Percentiles rank a stretch among this genome's conserved stretches.
Conservation (phyloP, 2,113 vertebrate species). For the Protomyctophum bolini region DNA sequence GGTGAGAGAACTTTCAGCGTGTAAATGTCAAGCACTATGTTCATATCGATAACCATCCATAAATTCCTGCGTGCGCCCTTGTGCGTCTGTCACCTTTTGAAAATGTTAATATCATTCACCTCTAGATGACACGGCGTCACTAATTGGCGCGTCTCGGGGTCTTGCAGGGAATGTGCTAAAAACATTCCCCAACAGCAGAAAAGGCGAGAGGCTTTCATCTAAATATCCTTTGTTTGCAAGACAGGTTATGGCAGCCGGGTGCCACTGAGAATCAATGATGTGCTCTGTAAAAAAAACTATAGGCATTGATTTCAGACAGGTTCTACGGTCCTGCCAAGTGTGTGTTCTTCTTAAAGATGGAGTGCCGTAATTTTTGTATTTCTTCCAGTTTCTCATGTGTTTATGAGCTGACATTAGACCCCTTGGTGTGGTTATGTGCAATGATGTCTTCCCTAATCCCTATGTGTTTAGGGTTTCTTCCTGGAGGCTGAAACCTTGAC, state of each 20-base stretch:
- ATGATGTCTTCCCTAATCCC: too few relatives aligned
- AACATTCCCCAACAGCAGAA: conserved; percentile 29
- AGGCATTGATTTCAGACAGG: conserved; percentile 23
- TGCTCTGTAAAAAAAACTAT: conserved; percentile 4
- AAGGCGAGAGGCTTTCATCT: conserved; percentile 13
- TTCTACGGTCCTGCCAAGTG: conserved; percentile 1
- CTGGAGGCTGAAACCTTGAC: too few relatives aligned
- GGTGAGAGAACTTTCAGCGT: conserved; percentile 11
- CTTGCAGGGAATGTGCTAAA: conserved; percentile 20
- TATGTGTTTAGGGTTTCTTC: too few relatives aligned
- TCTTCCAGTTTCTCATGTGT: too few relatives aligned
- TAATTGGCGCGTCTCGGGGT: conserved; percentile 31
- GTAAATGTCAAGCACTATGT: conserved; percentile 48
- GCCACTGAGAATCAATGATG: background rate
- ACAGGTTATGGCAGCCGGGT: background rate
- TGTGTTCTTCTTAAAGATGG: background rate
- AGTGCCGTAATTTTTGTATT: too few relatives aligned
- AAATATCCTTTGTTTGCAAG: conserved; percentile 3
- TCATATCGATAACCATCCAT: conserved; percentile 28
- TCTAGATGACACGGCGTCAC: conserved; percentile 19
- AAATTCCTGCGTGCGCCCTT: conserved; percentile 7
- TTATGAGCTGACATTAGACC: too few relatives aligned
- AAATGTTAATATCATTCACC: conserved; percentile 11
- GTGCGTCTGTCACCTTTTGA: background rate
- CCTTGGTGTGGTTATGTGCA: too few relatives aligned